phyloP scores from a whole-genome alignment of 1,140 invertebrate genomes.

The Micrasema minimum region DNA sequence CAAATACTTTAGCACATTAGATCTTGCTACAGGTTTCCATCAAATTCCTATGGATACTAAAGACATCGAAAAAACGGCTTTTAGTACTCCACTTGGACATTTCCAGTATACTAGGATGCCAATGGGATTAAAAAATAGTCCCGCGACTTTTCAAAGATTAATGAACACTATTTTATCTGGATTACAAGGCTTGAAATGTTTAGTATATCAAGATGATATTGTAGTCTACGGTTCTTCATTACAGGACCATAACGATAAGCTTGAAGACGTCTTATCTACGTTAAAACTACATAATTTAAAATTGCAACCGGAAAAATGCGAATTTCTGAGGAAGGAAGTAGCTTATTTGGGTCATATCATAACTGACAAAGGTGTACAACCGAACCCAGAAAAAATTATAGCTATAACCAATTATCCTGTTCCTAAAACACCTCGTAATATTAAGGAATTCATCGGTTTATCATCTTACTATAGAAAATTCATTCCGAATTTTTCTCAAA shows the following conservation, averaged over 20 bases:
- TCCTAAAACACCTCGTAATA: not conserved
- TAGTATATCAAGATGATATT: constrained; percentile 65
- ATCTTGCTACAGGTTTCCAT: constrained; percentile 57
- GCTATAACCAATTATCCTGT: constrained; percentile 45
- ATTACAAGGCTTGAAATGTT: constrained; percentile 46
- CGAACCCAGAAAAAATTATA: constrained; percentile 52
- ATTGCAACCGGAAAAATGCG: constrained; percentile 63
- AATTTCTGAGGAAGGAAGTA: constrained; percentile 62
- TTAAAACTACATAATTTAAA: constrained; percentile 59
- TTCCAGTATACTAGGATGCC: constrained; percentile 55
- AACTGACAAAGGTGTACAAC: constrained; percentile 1
- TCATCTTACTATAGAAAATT: constrained; percentile 57
- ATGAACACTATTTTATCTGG: constrained; percentile 55
- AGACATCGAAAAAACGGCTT: constrained; percentile 60
- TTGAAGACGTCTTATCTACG: constrained; percentile 60
- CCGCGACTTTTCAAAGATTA: constrained; percentile 57
- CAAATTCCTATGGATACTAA: constrained; percentile 55
- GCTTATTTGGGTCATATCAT: constrained; percentile 63
- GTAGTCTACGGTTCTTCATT: constrained; percentile 45
- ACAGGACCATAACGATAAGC: constrained; percentile 59
- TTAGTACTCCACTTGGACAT: constrained; percentile 54
- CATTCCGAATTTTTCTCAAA: constrained; percentile 52
- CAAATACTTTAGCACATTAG: constrained; percentile 56
- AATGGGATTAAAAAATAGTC: constrained; percentile 58
- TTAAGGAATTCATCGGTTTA: constrained; percentile 54